phyloP scores from a whole-genome alignment of 2,113 vertebrate genomes.

The Dendropsophus ebraccatus region DNA sequence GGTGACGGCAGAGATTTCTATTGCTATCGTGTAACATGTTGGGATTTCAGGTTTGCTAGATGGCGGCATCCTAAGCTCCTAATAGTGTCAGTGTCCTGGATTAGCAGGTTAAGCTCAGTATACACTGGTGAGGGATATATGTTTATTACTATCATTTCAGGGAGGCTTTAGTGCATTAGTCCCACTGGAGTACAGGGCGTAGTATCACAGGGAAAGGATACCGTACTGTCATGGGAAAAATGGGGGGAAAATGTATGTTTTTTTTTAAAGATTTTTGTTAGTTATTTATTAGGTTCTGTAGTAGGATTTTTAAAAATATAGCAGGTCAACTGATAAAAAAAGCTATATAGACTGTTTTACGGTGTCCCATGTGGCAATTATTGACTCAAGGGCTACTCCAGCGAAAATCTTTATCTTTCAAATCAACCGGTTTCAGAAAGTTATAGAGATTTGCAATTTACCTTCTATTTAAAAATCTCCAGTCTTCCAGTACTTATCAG shows the following conservation, averaged over 20 bases:
- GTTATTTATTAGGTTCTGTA: no score
- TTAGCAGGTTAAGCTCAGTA: constrained; percentile 33
- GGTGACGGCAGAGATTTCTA: constrained; percentile 2
- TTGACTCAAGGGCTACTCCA: background rate
- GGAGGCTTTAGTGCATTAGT: constrained; percentile 16
- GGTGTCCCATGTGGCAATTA: background rate
- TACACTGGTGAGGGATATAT: constrained; percentile 13
- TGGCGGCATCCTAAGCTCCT: constrained; percentile 22
- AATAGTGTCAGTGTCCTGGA: constrained; percentile 41
- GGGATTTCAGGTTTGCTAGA: constrained; percentile 12
- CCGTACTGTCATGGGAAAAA: no score
- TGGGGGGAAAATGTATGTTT: no score
- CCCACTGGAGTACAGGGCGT: background rate
- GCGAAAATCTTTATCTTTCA: no score
- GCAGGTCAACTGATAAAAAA: no score
- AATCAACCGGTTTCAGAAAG: no score
- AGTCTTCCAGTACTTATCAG: no score
- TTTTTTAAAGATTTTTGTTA: no score
- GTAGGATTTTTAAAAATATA: no score
- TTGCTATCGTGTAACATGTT: constrained; percentile 16
- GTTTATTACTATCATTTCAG: constrained; percentile 28
- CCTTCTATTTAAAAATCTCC: no score
- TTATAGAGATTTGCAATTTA: no score
- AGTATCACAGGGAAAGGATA: background rate
- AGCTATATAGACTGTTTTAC: no score